Base-by-base conservation (phyloP, 2,888 invertebrate species). In the Lasius fuliginosus region DNA sequence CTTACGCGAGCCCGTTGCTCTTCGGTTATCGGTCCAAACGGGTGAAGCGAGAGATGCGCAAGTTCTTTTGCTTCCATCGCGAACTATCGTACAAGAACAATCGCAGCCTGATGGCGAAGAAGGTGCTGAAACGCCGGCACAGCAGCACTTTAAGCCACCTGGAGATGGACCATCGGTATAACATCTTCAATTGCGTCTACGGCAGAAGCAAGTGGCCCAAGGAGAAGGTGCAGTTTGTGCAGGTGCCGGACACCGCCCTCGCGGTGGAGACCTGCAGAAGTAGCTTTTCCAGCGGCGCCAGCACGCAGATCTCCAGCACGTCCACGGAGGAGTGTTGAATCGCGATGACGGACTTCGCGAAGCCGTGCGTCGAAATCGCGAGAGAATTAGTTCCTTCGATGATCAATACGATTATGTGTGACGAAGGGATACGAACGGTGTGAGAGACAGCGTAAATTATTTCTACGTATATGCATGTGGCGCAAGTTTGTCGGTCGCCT, bases 1-100 rank as follows among this genome's bases (percentile, higher is more conserved):
- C 96, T 76, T 95, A 96, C 62, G 95, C 97, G 33, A 97, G 97
- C 69, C 98, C 98, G 27, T 96, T 98, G 92, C 95, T 98, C 71
- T 98, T 98, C 94, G 97, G 97, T 53, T 96, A 97, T 94, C 96
- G 98, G 5, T 97, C 97, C 86, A 96, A 97, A 23, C 96, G 97
- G 40, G 96, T 97, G 3, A 96, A 96, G 89, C 93, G 96, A 15
- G 96, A 96, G 89, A 93, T 96, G 3, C 93, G 95, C 12, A 95
- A 95, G 89, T 95, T 96, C 87, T 95, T 96, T 84, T 95, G 95
- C 86, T 93, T 95, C 86, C 90, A 92, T n/a, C 92, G 91, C 42
- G 94, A 93, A 84, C 87, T 93, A 1, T 94, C 94, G 1, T 94
- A 94, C 89, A 95, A 94, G 90, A 95, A 95, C 90, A 95, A 94